Conservation (phyloP, 2,888 invertebrate species). For the Synanthedon tipuliformis region DNA sequence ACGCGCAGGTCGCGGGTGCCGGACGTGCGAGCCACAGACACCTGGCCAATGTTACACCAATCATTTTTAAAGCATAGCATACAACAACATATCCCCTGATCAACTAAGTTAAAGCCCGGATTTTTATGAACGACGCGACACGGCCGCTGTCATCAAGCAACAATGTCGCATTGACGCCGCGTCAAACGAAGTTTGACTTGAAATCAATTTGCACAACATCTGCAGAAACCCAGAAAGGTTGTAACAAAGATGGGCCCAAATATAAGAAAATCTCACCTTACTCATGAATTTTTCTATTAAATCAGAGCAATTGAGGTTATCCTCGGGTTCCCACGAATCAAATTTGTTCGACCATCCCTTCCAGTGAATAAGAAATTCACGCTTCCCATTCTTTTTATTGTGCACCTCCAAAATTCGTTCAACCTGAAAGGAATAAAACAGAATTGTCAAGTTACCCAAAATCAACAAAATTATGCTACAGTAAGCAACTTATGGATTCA, state of each 20-base stretch:
- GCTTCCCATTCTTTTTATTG: constrained; percentile 75
- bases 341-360: constrained; percentile 80
- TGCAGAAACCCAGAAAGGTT: no score
- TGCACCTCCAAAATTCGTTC: constrained; percentile 83
- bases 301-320: constrained; percentile 79
- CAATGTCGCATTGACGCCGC: no score
- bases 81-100: no score
- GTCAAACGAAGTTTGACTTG: no score
- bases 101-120: no score
- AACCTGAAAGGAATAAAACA: constrained; percentile 54
- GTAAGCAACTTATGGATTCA: not conserved
- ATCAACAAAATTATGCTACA: not conserved
- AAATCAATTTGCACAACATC: no score
- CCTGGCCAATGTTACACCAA: constrained; percentile 22
- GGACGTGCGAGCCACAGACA: constrained; percentile 58
- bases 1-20: constrained; percentile 73
- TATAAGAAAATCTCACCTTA: constrained; percentile 49
- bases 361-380: constrained; percentile 85
- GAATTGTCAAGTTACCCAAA: not conserved
- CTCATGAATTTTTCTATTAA: constrained; percentile 80
- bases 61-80: no score
- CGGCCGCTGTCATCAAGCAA: no score
- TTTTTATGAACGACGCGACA: no score
- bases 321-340: constrained; percentile 88
- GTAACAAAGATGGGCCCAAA: no score